Conservation (phyloP, 2,113 vertebrate species). For the Genyomyrus donnyi region DNA sequence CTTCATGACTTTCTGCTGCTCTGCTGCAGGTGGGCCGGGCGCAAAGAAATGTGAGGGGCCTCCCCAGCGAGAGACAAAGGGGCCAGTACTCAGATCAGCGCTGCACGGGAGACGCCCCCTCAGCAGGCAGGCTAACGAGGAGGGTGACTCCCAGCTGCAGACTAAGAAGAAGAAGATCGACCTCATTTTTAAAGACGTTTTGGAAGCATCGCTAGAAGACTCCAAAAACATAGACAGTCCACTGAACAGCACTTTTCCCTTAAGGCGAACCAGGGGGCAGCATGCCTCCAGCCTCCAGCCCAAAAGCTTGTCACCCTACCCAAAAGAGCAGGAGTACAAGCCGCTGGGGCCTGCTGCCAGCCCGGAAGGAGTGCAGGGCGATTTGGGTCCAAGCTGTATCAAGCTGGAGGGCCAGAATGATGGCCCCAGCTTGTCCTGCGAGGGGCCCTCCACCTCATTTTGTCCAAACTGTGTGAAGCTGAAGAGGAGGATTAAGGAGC, state of each 20-base stretch:
- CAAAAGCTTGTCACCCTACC: conserved; percentile 36
- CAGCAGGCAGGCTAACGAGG: conserved; percentile 69
- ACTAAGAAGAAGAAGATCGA: conserved; percentile 92
- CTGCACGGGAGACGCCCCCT: conserved; percentile 67
- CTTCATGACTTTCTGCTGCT: conserved; percentile 9
- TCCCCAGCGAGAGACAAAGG: conserved; percentile 61
- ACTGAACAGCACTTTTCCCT: conserved; percentile 55
- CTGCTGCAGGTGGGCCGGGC: conserved; percentile 35
- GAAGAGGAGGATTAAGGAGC: conserved; percentile 82
- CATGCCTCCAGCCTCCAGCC: conserved; percentile 51
- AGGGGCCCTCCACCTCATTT: conserved; percentile 81
- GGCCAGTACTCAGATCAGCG: conserved; percentile 56
- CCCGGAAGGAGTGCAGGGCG: conserved; percentile 28
- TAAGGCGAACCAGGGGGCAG: conserved; percentile 60
- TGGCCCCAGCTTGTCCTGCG: conserved; percentile 47
- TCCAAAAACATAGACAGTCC: conserved; percentile 58
- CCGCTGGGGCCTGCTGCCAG: conserved; percentile 36
- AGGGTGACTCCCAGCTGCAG: conserved; percentile 69
- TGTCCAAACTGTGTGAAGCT: conserved; percentile 89
- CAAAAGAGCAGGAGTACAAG: conserved; percentile 59
- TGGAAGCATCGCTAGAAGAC: conserved; percentile 79
- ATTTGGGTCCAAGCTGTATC: conserved; percentile 39
- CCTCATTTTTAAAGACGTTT: conserved; percentile 86
- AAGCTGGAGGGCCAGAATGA: conserved; percentile 73
- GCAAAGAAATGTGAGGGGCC: conserved; percentile 54